Evolutionary conservation across 2,888 invertebrate species (phyloP), one percentile per base, ranked within the genome.

Genomic region (Aphelenchoides bicaudatus): DNA sequence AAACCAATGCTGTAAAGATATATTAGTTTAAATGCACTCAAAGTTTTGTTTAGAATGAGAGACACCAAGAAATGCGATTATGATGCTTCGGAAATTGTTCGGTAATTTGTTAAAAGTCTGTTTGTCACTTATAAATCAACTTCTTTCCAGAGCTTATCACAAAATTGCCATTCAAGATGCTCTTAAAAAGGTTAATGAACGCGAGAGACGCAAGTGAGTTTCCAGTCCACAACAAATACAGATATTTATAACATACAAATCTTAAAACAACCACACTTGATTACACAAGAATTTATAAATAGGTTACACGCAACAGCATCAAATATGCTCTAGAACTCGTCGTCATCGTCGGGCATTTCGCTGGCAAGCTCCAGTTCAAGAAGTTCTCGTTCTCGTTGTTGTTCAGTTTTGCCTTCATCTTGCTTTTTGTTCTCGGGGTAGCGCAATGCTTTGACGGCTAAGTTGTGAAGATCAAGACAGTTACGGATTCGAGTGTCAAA

Each of bases 311-410:
- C n/a, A n/a, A 34, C 25, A n/a, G 23, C 21, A 46, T 30, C 27
- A 49, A 43, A 52, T 47, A 51, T 52, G 16, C 21, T 61, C 21
- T 62, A 60, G 30, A 63, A 60, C n/a, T 75, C 75, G 29, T 94
- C 93, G 81, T 98, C 96, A 80, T 98, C 96, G 79, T 98, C 98
- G 5, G 94, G 94, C 88, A 98, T 92, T 83, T 98, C 96, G 81
- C 96, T 98, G n/a, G 98, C 98, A 73, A 94, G 84, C 81, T 98
- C 98, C 76, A 98, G 84, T 82, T 99, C 69, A 63, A 64, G 56
- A 53, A 66, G 70, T 52, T 76, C 78, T 3, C 76, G 62, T 51
- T 78, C 75, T 25, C 76, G 64, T 53, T 74, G 71, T 50, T 73
- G 68, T 58, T 79, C 78, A 37, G 74, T 75, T 23, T 70, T 71